Base-by-base conservation (phyloP, 2,113 vertebrate species). In the Lanius ludovicianus region DNA sequence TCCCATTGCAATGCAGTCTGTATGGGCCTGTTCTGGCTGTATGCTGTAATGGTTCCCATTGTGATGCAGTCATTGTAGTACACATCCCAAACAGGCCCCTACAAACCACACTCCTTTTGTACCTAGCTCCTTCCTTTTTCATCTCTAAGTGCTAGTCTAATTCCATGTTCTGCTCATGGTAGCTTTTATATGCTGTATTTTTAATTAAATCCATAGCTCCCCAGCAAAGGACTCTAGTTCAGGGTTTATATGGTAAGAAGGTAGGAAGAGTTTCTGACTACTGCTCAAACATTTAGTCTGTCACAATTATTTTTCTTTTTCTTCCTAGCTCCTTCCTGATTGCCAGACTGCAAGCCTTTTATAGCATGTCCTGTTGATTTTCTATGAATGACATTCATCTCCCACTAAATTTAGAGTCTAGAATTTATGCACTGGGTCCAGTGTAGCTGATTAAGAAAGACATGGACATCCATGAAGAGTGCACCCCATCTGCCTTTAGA, bases 101-200 rank as follows among this genome's bases (percentile, higher is more conserved):
- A 24, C 20, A 87, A 47, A 69, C 4, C 11, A 35, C 14, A 5
- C 3, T 31, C 6, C 56, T 59, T 73, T 39, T 1, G 0, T 44
- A n/a, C 20, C 13, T 35, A 52, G 11, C 6, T 68, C 23, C 39
- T 77, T 55, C 13, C 22, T 18, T 82, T 74, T 35, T 59, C 6
- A 7, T 30, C 13, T 70, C 15, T 39, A 71, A 75, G 39, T 39
- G 24, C 19, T 27, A 64, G 30, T 57, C 13, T 33, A 44, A 70
- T 59, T n/a, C n/a, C n/a, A 47, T 9, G 18, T 13, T 59, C 59
- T 68, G 21, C 19, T 25, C 22, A 74, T 1, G 27, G 31, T 2
- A 69, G 24, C 35, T 77, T 47, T 68, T 55, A 82, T 35, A 33
- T 44, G 30, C 10, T 76, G 5, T 9, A 50, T 21, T 33, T 68